These are phyloP conservation scores for Gortyna flavago DNA, from an alignment of 2,888 invertebrate species.

Conservation along the genomic window DNA sequence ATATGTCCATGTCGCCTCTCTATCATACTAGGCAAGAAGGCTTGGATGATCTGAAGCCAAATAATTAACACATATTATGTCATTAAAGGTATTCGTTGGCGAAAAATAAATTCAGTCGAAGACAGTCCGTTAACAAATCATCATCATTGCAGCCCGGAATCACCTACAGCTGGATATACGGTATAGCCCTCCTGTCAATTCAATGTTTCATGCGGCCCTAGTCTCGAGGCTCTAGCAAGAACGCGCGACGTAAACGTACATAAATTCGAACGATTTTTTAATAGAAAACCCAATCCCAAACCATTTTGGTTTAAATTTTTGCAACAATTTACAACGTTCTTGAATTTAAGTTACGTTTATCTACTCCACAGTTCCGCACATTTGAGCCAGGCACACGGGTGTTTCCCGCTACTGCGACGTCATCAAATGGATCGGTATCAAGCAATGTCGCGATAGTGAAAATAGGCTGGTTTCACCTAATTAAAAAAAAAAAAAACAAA, in stretches of 20 bases:
- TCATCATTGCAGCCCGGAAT: background rate
- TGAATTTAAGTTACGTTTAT: background rate
- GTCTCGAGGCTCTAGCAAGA: background rate
- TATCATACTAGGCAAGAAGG: constrained; percentile 86
- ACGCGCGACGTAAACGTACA: too few species aligned
- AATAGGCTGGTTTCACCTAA: background rate
- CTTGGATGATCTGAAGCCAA: constrained; percentile 68
- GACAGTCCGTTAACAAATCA: background rate
- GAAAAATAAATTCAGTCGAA: background rate
- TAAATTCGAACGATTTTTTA: background rate
- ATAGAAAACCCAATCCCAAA: background rate
- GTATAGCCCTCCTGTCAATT: background rate
- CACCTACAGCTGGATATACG: background rate
- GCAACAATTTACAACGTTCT: background rate
- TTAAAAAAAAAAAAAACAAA: background rate
- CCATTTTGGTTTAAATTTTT: background rate
- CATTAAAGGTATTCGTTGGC: background rate
- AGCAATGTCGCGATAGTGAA: background rate
- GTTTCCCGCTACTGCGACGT: background rate
- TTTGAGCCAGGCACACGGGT: background rate
- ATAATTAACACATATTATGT: background rate
- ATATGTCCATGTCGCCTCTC: constrained; percentile 85
- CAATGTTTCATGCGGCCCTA: background rate
- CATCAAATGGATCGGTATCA: background rate
- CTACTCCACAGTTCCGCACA: background rate